Conservation (phyloP, 1,140 invertebrate genomes). For the Mercenaria mercenaria region DNA sequence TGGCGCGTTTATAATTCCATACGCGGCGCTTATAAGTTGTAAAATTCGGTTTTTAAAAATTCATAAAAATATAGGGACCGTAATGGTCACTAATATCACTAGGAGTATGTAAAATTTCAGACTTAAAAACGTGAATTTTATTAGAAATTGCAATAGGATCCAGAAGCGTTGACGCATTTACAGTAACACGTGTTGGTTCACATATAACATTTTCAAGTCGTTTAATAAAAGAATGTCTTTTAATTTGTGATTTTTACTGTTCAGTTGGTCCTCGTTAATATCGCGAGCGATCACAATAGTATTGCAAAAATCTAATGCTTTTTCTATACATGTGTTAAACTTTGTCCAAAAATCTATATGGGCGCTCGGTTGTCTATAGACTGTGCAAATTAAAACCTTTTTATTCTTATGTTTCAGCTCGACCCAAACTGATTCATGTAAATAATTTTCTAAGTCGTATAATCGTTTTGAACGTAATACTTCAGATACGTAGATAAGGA, state of each 20-base stretch:
- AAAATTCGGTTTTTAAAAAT: not conserved
- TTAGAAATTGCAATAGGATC: not conserved
- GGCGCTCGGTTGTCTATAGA: too few relatives aligned
- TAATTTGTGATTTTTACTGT: slow-evolving; percentile 1
- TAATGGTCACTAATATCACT: not conserved
- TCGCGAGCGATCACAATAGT: not conserved
- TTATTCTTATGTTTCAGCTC: too few relatives aligned
- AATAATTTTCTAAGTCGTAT: not conserved
- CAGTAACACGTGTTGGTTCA: not conserved
- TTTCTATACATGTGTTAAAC: slow-evolving; percentile 4
- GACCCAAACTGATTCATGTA: not conserved
- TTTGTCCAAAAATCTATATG: too few relatives aligned
- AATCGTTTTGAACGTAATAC: too few relatives aligned
- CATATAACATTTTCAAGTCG: not conserved
- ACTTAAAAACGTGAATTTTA: not conserved
- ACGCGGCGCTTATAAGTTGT: not conserved
- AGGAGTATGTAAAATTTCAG: not conserved
- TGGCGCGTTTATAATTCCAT: not conserved
- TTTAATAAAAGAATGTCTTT: not conserved
- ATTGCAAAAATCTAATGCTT: not conserved
- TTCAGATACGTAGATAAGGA: too few relatives aligned
- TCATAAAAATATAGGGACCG: not conserved
- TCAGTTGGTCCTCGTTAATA: not conserved
- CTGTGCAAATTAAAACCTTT: too few relatives aligned
- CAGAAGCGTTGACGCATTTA: not conserved